These are phyloP conservation scores for Meriones unguiculatus DNA, from an alignment of 2,113 vertebrate species.

Conservation along the genomic window DNA sequence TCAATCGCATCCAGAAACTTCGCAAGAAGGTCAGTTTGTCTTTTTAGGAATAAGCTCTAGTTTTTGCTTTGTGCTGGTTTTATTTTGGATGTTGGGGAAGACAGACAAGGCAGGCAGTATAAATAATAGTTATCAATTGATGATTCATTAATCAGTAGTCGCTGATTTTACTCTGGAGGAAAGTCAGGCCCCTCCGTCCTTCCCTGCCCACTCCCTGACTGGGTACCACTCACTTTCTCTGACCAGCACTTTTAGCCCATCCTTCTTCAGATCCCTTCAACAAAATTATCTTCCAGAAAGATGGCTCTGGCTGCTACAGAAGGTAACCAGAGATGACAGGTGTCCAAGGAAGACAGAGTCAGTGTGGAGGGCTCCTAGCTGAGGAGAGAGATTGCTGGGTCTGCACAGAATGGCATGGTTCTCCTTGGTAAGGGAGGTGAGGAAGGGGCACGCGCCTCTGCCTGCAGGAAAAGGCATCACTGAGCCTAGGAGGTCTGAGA, in stretches of 20 bases:
- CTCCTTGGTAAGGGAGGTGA: not conserved
- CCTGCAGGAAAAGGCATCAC: not conserved
- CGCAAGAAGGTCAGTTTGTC: conserved; percentile 94
- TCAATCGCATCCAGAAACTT: conserved; percentile 99
- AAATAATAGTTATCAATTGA: not conserved
- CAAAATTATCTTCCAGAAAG: not conserved
- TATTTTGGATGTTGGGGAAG: not conserved
- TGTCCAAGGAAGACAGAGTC: not conserved
- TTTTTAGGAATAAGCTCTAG: not conserved
- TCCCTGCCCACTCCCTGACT: not conserved
- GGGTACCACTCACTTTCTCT: not conserved
- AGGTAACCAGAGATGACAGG: not conserved
- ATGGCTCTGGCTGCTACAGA: not conserved
- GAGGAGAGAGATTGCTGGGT: not conserved
- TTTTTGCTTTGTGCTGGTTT: not conserved
- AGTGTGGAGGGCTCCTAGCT: not conserved
- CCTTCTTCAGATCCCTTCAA: not conserved
- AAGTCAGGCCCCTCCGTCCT: not conserved
- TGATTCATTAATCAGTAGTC: not conserved
- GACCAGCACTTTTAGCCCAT: not conserved
- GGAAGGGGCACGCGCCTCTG: not conserved
- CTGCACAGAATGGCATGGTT: not conserved
- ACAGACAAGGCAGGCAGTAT: not conserved
- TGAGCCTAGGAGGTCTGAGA: not conserved
- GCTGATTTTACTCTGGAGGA: not conserved